These are phyloP conservation scores for Conomelus anceps DNA, from an alignment of 2,888 invertebrate species.

Conservation along the genomic window DNA sequence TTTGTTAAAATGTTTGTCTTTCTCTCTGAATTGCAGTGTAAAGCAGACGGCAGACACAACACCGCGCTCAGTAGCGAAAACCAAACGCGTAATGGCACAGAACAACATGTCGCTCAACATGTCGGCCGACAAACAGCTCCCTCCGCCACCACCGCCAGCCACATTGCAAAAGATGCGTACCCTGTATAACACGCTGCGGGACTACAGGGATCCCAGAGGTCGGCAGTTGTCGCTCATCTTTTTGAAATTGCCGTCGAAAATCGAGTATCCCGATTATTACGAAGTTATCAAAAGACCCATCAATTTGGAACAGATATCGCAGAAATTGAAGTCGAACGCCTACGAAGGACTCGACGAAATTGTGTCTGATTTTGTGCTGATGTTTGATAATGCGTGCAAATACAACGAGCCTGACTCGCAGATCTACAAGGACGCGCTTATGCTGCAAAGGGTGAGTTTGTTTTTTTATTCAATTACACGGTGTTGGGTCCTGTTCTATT, in stretches of 20 bases:
- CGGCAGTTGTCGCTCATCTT: conserved; percentile 92
- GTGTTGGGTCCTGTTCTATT: too few relatives aligned
- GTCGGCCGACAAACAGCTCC: conserved; percentile 21
- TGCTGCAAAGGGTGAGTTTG: conserved; percentile 72
- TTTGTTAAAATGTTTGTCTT: too few relatives aligned
- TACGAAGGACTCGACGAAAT: conserved; percentile 83
- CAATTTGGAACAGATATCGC: conserved; percentile 90
- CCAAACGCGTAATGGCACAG: conserved; percentile 19
- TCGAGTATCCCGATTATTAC: conserved; percentile 93
- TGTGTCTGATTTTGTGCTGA: conserved; percentile 79
- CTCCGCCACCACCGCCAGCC: conserved; percentile 28
- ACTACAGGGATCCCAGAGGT: conserved; percentile 77
- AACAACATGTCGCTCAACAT: conserved; percentile 1
- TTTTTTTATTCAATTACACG: too few relatives aligned
- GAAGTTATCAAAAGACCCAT: conserved; percentile 95
- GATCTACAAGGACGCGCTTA: conserved; percentile 93
- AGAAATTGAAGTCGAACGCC: conserved; percentile 63
- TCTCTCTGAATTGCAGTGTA: not conserved
- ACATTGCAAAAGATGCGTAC: conserved; percentile 65
- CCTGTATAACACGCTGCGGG: conserved; percentile 81
- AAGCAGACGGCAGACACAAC: not conserved
- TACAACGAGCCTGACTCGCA: conserved; percentile 97
- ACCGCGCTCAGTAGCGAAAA: conserved; percentile 5
- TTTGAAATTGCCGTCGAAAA: conserved; percentile 88
- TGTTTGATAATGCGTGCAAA: conserved; percentile 96